A percentile compares a stretch with the other conserved stretches of the same genome.
phyloP scores from a whole-genome alignment of 2,797 vertebrate species.

The Acanthurus lineatus region DNA sequence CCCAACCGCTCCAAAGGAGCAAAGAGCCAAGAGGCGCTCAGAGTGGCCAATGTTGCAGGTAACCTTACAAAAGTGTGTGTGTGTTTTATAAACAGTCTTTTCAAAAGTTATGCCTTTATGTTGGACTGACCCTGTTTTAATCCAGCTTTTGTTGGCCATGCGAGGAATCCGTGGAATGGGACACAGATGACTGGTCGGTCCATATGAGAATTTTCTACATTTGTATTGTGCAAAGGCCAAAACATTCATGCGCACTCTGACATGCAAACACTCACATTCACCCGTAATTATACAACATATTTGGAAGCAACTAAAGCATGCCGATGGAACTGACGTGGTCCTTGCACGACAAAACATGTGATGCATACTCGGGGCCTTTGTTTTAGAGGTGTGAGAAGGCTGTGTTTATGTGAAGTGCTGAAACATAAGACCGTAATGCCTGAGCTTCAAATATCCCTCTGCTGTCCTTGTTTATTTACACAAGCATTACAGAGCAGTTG shows the following conservation, averaged over 20 bases:
- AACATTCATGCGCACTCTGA: constrained; percentile 2
- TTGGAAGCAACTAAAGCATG: constrained; percentile 6
- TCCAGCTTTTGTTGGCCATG: constrained; percentile 21
- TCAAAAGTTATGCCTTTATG: constrained; percentile 20
- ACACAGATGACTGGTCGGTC: constrained; percentile 36
- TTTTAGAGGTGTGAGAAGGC: constrained; percentile 70
- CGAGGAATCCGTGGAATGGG: constrained; percentile 28
- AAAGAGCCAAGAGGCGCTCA: constrained; percentile 94
- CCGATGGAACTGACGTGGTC: constrained; percentile 23
- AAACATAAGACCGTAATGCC: constrained; percentile 78
- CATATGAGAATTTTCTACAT: constrained; percentile 16
- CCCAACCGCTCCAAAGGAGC: constrained; percentile 92
- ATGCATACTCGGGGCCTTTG: constrained; percentile 53
- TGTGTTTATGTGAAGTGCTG: constrained; percentile 75
- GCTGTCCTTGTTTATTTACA: constrained; percentile 83
- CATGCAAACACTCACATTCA: constrained; percentile 10
- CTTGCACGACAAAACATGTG: constrained; percentile 33
- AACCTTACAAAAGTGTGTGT: constrained; percentile 37
- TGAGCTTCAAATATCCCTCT: constrained; percentile 76
- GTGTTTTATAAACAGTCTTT: constrained; percentile 1
- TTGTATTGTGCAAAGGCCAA: constrained; percentile 17
- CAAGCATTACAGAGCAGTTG: constrained; percentile 71
- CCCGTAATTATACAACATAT: constrained; percentile 4
- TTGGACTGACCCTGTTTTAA: background rate
- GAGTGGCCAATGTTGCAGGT: constrained; percentile 95